Conservation (phyloP, 1,140 invertebrate genomes). For the Littorina saxatilis region DNA sequence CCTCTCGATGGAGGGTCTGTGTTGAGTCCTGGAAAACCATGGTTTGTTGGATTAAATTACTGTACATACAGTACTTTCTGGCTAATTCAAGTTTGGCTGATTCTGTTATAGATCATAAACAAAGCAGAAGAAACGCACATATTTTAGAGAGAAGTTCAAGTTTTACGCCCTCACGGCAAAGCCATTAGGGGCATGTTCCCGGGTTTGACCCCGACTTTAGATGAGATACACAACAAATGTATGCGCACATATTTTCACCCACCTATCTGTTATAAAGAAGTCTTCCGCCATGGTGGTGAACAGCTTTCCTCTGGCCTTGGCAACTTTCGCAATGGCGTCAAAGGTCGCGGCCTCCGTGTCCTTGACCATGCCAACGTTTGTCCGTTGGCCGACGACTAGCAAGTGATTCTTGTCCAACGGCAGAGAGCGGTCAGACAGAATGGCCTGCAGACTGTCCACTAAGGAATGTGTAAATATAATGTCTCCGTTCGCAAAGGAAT, state of each 20-base stretch:
- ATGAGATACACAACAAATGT: too few relatives aligned
- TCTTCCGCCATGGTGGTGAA: constrained; percentile 58
- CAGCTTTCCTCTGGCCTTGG: constrained; percentile 44
- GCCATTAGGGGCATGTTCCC: too few relatives aligned
- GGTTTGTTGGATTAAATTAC: too few relatives aligned
- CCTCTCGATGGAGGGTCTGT: too few relatives aligned
- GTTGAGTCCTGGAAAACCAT: too few relatives aligned
- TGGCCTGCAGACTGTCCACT: constrained; percentile 44
- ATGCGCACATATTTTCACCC: background rate
- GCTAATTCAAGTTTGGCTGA: too few relatives aligned
- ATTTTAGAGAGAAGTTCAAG: too few relatives aligned
- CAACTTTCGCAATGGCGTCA: constrained; percentile 37
- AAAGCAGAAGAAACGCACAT: too few relatives aligned
- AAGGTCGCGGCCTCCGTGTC: constrained; percentile 44
- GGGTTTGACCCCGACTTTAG: too few relatives aligned
- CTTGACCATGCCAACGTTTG: constrained; percentile 55
- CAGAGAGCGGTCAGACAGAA: constrained; percentile 28
- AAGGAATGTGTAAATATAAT: constrained; percentile 55
- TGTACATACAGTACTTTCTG: too few relatives aligned
- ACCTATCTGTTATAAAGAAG: constrained; percentile 56
- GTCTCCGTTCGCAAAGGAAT: constrained; percentile 61
- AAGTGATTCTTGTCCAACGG: constrained; percentile 25
- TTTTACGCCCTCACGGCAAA: too few relatives aligned
- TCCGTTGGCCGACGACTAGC: constrained; percentile 49
- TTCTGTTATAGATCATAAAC: too few relatives aligned